These are phyloP conservation scores for Sinopyrophorus schimmeli DNA, from an alignment of 2,888 invertebrate species.

Conservation along the genomic window DNA sequence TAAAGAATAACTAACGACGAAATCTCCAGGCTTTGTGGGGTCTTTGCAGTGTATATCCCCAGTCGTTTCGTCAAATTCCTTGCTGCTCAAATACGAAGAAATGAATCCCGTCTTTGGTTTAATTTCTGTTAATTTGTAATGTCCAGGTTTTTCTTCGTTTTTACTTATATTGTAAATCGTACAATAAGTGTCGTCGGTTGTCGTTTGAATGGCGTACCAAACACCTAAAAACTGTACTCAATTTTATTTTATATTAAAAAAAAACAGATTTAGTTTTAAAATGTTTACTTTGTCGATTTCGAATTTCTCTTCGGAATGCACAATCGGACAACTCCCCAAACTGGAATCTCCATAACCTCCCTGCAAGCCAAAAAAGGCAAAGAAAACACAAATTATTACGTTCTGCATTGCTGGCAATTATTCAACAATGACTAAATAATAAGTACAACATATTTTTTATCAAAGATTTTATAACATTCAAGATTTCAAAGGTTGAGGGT, in stretches of 20 bases:
- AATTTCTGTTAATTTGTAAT: constrained; percentile 3
- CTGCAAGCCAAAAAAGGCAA: too few relatives aligned
- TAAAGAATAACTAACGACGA: constrained; percentile 1
- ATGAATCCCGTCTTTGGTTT: neutral
- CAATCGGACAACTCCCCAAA: too few relatives aligned
- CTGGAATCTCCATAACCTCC: too few relatives aligned
- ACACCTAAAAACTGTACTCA: constrained; percentile 3
- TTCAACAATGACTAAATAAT: too few relatives aligned
- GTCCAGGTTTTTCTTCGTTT: neutral
- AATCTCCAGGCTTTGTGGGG: neutral
- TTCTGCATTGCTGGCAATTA: too few relatives aligned
- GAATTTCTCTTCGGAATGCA: too few relatives aligned
- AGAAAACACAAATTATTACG: too few relatives aligned
- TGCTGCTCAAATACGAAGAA: neutral
- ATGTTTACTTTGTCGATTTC: too few relatives aligned
- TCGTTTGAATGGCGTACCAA: constrained; percentile 10
- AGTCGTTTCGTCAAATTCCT: constrained; percentile 2
- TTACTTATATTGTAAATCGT: neutral
- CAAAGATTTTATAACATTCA: too few relatives aligned
- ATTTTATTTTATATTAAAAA: neutral
- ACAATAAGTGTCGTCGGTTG: neutral
- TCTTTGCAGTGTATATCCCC: neutral
- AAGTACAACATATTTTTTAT: too few relatives aligned
- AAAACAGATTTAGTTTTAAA: too few relatives aligned
- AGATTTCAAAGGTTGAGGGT: too few relatives aligned